Conservation (phyloP, 1,140 invertebrate genomes). For the Ganaspis sp. region DNA sequence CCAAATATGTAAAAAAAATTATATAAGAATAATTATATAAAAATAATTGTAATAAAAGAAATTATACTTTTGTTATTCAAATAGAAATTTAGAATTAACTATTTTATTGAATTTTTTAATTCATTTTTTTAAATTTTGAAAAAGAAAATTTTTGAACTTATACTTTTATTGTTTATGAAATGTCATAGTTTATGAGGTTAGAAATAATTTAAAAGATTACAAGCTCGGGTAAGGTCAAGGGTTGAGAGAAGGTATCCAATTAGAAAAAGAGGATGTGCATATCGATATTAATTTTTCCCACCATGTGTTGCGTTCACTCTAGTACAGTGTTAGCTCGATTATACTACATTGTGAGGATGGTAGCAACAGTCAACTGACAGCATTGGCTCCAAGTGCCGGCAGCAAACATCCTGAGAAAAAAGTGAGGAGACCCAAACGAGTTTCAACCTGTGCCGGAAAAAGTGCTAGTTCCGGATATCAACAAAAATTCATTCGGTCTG, state of each 20-base stretch:
- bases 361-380: background rate
- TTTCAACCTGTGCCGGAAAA: background rate
- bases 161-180: too few relatives aligned
- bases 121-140: background rate
- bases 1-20: too few relatives aligned
- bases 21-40: too few relatives aligned
- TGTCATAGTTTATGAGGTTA: too few relatives aligned
- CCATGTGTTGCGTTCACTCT: conserved; percentile 12
- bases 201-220: background rate
- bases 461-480: background rate
- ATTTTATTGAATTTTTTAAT: too few relatives aligned
- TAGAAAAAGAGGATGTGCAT: background rate
- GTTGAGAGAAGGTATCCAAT: background rate
- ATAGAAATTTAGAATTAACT: too few relatives aligned
- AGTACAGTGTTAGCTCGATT: background rate
- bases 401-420: conserved; percentile 4
- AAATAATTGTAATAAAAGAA: too few relatives aligned
- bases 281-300: conserved; percentile 20
- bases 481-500: background rate
- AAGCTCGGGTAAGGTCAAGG: background rate
- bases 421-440: background rate
- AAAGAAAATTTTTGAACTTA: too few relatives aligned
- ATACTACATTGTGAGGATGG: background rate
- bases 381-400: background rate
- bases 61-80: too few relatives aligned